Conservation (phyloP, 2,888 invertebrate species). For the Pristionchus fissidentatus region DNA sequence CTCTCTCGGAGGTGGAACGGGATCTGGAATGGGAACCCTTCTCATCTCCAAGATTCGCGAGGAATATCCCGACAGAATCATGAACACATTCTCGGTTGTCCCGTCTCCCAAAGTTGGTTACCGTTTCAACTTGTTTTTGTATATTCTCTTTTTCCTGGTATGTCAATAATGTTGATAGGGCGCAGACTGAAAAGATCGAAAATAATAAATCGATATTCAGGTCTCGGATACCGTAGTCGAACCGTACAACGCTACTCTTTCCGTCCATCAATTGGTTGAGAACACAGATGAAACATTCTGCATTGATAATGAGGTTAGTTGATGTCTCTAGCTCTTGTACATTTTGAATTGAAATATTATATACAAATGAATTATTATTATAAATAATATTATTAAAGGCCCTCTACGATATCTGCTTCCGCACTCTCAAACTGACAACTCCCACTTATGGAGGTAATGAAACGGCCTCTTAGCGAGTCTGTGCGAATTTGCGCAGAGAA, state of each 20-base stretch:
- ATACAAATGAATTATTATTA: background rate
- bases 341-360: background rate
- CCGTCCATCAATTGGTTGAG: constrained; percentile 77
- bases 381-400: constrained; percentile 43
- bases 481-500: too few species aligned
- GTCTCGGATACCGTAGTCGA: constrained; percentile 81
- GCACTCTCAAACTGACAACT: constrained; percentile 79
- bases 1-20: constrained; percentile 89
- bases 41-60: constrained; percentile 95
- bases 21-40: constrained; percentile 89
- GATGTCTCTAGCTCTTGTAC: background rate
- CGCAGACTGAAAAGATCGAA: too few species aligned
- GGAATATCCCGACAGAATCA: constrained; percentile 96
- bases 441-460: constrained; percentile 87
- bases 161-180: background rate
- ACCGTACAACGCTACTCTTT: constrained; percentile 78
- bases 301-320: constrained; percentile 77
- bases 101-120: constrained; percentile 83
- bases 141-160: too few species aligned
- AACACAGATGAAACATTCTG: constrained; percentile 73
- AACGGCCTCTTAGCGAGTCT: background rate
- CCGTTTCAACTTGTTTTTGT: too few species aligned
- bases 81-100: constrained; percentile 96
- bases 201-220: constrained; percentile 71
- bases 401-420: constrained; percentile 80